Percentiles rank a stretch among this genome's conserved stretches.
Conservation (phyloP, 2,888 invertebrate species). For the Yponomeuta evonymella region DNA sequence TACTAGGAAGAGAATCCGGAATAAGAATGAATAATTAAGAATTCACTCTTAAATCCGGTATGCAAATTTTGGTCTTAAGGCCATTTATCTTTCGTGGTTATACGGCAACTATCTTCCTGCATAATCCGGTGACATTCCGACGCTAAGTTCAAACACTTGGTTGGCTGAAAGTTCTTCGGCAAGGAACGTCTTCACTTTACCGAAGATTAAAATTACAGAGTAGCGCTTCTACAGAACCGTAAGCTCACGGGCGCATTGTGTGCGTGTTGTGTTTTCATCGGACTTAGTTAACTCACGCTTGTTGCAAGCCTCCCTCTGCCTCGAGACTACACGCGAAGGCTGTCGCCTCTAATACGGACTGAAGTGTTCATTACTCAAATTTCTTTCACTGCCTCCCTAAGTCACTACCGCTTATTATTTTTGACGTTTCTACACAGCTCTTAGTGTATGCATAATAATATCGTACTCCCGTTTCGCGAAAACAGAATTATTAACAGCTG, state of each 20-base stretch:
- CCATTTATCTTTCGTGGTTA: no score
- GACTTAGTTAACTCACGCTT: constrained; percentile 9
- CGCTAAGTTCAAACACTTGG: no score
- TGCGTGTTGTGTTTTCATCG: constrained; percentile 8
- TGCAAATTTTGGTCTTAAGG: no score
- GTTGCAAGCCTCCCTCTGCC: background rate
- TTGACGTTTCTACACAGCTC: background rate
- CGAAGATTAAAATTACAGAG: background rate
- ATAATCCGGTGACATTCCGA: no score
- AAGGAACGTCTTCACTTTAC: background rate
- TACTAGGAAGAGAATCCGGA: no score
- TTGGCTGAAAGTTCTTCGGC: background rate
- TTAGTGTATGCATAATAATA: background rate
- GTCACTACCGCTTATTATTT: background rate
- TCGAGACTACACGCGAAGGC: background rate
- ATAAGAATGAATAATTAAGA: no score
- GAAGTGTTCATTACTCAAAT: background rate
- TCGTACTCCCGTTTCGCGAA: background rate
- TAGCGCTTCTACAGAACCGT: background rate
- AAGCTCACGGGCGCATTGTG: background rate
- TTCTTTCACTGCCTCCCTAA: background rate
- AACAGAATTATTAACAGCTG: background rate
- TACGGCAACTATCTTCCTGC: no score
- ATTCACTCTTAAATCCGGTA: no score
- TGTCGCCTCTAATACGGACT: background rate